phyloP scores from a whole-genome alignment of 2,113 vertebrate species.

The Scortum barcoo region DNA sequence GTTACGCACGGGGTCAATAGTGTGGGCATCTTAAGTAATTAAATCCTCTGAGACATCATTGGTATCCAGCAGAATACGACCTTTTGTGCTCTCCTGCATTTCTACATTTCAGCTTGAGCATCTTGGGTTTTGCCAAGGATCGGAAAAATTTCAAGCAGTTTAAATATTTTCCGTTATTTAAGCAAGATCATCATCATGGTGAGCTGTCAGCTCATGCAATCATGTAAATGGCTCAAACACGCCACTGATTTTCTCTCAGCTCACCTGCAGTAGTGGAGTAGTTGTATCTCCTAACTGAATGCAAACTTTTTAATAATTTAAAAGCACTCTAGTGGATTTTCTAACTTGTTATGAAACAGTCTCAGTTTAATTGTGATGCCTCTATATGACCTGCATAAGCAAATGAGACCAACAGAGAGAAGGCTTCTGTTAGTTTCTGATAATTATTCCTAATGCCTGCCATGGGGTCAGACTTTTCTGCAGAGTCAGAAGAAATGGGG shows the following conservation, averaged over 20 bases:
- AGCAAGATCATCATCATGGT: background rate
- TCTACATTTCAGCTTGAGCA: background rate
- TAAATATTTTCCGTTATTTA: background rate
- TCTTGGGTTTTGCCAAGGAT: background rate
- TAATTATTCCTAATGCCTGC: no score
- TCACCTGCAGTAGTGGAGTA: background rate
- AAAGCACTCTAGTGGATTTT: no score
- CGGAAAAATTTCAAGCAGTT: background rate
- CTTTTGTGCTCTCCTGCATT: background rate
- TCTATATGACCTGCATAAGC: no score
- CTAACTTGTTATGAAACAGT: no score
- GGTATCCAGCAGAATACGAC: background rate
- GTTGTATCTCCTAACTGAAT: background rate
- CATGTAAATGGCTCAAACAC: background rate
- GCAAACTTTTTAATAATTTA: background rate
- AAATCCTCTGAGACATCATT: conserved; percentile 9
- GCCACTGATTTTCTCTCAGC: background rate
- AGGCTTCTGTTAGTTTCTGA: no score
- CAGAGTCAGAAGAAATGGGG: no score
- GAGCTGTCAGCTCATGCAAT: background rate
- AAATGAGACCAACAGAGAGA: no score
- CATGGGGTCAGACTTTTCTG: no score
- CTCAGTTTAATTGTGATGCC: no score
- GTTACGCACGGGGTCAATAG: background rate
- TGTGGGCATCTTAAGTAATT: conserved; percentile 14